Percentiles rank a stretch among this genome's conserved stretches.
phyloP scores from a whole-genome alignment of 2,113 vertebrate species.

The Burhinus bistriatus region DNA sequence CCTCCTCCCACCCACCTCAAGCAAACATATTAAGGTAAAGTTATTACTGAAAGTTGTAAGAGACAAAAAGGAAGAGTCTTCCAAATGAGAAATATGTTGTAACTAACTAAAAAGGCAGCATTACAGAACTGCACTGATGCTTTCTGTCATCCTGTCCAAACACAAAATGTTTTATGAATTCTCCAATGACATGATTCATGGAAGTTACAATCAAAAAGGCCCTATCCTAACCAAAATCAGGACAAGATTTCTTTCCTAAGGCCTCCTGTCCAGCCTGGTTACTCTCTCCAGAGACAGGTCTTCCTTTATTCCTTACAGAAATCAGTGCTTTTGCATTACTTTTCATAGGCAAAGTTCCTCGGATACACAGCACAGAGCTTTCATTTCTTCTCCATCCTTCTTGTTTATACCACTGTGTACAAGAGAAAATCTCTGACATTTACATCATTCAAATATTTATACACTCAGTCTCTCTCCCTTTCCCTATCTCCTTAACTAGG shows the following conservation, averaged over 20 bases:
- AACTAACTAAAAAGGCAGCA: background rate
- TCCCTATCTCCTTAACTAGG: background rate
- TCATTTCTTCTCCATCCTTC: background rate
- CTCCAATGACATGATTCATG: rapidly evolving
- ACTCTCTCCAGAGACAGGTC: background rate
- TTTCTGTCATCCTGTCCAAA: background rate
- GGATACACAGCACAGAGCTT: background rate
- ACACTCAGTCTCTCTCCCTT: background rate
- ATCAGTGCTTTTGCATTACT: background rate
- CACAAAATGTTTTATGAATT: background rate
- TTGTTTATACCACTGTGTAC: background rate
- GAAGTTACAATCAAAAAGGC: background rate
- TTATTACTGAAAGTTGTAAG: background rate
- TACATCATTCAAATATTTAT: background rate
- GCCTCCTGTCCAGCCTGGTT: background rate
- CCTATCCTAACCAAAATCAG: background rate
- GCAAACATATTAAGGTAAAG: background rate
- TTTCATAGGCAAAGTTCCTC: background rate
- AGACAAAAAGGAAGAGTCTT: background rate
- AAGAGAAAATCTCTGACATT: background rate
- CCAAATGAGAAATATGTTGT: background rate
- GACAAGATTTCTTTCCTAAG: background rate
- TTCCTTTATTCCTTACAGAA: background rate
- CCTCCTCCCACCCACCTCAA: background rate
- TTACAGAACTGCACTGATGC: rapidly evolving